Evolutionary conservation across 2,888 invertebrate genomes (phyloP), one percentile per base, ranked within the genome.

Genomic region (Amblyteles armatorius): DNA sequence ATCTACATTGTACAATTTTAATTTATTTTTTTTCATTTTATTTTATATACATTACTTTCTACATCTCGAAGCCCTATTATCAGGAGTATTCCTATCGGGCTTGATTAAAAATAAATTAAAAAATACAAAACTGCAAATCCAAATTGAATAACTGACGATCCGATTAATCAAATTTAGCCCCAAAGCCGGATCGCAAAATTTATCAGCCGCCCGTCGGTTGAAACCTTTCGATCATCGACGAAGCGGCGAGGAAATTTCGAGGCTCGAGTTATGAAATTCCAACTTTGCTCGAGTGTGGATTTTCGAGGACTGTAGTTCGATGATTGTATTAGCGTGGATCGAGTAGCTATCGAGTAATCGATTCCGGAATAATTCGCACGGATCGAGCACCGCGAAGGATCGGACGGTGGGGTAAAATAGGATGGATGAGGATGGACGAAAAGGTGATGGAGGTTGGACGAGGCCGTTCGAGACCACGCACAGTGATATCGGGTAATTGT

Each of bases 401-500:
- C 44, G 16, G 5, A 60, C 9, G 48, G 29, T 11, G 63, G 22
- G 13, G 16, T 48, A 57, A 22, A 22, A 57, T 22, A 22, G 57
- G 9, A 19, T 3, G 16, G 26, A 26, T 9, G 13, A 63, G 48
- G 33, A 26, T 33, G 29, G 44, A 76, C 52, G 50, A 50, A 11
- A 76, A 67, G 52, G 22, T 36, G 76, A 33, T n/a, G 52, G 33
- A 52, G 65, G 19, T 50, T 22, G 76, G 36, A 52, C 50, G 65
- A 36, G 33, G 36, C 13, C 7, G 40, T 19, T 50, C 48, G 19
- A 76, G 48, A 76, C 74, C 13, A 33, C 52, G 29, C 36, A 26
- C 22, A 52, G 44, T 77, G 71, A 82, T 77, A 82, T 63, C 69
- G 52, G 63, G 63, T 82, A 76, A 76, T 82, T 76, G 76, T 40